Evolutionary conservation across 2,113 vertebrate species (phyloP).

Genomic region (Trichechus manatus): DNA sequence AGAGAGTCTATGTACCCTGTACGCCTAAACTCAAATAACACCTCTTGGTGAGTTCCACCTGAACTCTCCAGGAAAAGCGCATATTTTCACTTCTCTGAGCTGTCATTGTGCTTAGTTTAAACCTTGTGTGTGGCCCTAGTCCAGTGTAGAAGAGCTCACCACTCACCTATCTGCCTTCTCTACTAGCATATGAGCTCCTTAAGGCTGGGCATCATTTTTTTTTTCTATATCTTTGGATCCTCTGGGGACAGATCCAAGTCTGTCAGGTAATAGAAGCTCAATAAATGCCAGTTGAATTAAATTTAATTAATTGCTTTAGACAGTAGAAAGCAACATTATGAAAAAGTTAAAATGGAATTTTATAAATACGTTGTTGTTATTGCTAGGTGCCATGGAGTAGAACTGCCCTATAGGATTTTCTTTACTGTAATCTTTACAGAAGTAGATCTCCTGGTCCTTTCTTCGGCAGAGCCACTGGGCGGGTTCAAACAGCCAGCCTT

Average conservation of each 20-base stretch:
- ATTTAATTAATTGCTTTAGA: neutral
- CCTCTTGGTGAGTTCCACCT: neutral
- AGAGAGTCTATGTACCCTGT: neutral
- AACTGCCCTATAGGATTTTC: neutral
- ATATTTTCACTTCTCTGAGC: neutral
- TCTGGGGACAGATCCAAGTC: neutral
- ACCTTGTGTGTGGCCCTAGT: neutral
- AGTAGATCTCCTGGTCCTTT: neutral
- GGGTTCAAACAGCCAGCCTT: neutral
- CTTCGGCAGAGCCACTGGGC: neutral
- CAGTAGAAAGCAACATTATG: neutral
- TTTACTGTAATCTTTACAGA: neutral
- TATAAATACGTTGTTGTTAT: neutral
- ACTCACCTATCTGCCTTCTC: neutral
- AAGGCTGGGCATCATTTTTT: neutral
- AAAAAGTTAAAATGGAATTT: neutral
- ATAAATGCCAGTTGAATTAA: neutral
- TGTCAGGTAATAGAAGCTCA: neutral
- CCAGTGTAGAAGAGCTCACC: no score
- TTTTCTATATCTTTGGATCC: neutral
- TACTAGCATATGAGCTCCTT: neutral
- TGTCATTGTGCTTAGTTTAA: neutral
- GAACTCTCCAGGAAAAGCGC: neutral
- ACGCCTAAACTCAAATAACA: neutral
- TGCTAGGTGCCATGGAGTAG: neutral